Conservation (phyloP, 2,797 vertebrate species). For the Hoplostethus mediterraneus region DNA sequence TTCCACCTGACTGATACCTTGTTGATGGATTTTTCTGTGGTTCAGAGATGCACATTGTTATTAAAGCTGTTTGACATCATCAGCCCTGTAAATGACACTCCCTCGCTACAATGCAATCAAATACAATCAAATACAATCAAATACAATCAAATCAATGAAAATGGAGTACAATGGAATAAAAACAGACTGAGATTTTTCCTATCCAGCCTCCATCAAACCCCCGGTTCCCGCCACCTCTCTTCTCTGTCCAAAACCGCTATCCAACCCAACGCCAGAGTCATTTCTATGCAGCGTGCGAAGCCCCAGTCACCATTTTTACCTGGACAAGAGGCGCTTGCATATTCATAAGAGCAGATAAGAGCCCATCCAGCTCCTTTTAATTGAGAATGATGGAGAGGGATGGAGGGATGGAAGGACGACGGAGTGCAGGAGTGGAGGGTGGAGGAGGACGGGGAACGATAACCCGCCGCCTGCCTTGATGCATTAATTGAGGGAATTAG, state of each 20-base stretch:
- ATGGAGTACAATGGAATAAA: background rate
- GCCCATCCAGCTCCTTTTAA: slow-evolving; percentile 80
- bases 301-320: slow-evolving; percentile 68
- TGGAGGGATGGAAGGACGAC: slow-evolving; percentile 66
- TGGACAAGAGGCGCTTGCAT: slow-evolving; percentile 80
- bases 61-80: background rate
- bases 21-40: too few relatives aligned
- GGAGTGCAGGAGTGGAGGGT: slow-evolving; percentile 61
- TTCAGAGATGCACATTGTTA: too few relatives aligned
- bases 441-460: slow-evolving; percentile 67
- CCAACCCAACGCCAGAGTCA: slow-evolving; percentile 31
- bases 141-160: background rate
- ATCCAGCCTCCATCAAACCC: background rate
- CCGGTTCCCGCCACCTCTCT: background rate
- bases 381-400: slow-evolving; percentile 84
- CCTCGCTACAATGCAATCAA: background rate
- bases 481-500: slow-evolving; percentile 84
- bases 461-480: slow-evolving; percentile 80
- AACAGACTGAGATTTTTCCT: slow-evolving; percentile 33
- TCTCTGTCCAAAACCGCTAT: slow-evolving; percentile 16
- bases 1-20: too few relatives aligned
- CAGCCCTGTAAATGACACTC: background rate
- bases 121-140: background rate
- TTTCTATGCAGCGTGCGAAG: slow-evolving; percentile 58
- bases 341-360: slow-evolving; percentile 86